phyloP scores from a whole-genome alignment of 2,888 invertebrate species.

The Metalampra italica region DNA sequence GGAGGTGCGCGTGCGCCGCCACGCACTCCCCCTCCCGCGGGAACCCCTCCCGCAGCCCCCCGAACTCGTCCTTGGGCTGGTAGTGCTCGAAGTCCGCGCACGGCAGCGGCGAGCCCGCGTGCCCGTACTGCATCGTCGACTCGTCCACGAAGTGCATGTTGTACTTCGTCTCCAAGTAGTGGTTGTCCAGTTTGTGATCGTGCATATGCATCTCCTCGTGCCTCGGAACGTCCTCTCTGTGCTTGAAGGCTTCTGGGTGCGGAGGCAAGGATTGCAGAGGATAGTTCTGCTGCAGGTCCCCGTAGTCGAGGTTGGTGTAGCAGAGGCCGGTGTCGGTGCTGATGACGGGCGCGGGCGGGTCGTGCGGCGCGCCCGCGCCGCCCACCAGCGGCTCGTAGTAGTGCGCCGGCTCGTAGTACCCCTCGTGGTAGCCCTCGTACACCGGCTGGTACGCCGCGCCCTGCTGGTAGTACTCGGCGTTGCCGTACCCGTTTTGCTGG shows the following conservation, averaged over 20 bases:
- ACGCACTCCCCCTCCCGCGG: slow-evolving; percentile 52
- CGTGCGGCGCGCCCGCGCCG: slow-evolving; percentile 62
- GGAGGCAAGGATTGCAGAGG: slow-evolving; percentile 77
- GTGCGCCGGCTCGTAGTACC: slow-evolving; percentile 68
- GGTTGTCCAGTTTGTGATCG: slow-evolving; percentile 67
- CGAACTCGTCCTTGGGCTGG: slow-evolving; percentile 81
- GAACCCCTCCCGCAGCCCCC: slow-evolving; percentile 58
- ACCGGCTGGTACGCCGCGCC: slow-evolving; percentile 63
- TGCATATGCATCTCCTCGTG: slow-evolving; percentile 65
- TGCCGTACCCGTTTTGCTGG: slow-evolving; percentile 78
- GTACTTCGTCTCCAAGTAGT: slow-evolving; percentile 74
- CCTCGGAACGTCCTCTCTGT: slow-evolving; percentile 78
- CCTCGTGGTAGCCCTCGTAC: slow-evolving; percentile 67
- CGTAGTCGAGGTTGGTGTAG: slow-evolving; percentile 93
- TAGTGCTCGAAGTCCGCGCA: slow-evolving; percentile 80
- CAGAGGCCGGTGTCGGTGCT: slow-evolving; percentile 92
- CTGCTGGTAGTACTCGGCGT: slow-evolving; percentile 75
- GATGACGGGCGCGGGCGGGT: slow-evolving; percentile 82
- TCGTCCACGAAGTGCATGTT: slow-evolving; percentile 74
- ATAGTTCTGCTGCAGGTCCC: slow-evolving; percentile 66
- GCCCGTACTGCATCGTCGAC: slow-evolving; percentile 59
- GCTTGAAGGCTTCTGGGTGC: slow-evolving; percentile 71
- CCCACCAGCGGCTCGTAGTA: slow-evolving; percentile 74
- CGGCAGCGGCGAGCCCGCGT: slow-evolving; percentile 64
- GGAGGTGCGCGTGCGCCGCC: slow-evolving; percentile 47